Evolutionary conservation across 1,140 invertebrate genomes (phyloP).

Genomic region (Triops longicaudatus): DNA sequence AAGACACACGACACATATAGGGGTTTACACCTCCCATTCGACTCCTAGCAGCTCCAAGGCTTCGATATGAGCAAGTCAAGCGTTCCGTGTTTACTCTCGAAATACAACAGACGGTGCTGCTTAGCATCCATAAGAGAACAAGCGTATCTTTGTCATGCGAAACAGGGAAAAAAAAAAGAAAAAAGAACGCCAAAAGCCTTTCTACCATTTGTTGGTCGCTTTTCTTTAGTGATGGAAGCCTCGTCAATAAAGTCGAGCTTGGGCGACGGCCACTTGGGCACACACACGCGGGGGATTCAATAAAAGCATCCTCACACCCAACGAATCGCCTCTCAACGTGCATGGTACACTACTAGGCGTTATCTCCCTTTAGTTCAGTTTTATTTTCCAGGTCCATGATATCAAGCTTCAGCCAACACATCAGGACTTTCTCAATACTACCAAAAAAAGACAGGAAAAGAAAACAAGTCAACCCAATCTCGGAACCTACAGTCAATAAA

Average conservation of each 20-base stretch:
- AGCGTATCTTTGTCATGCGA: background rate
- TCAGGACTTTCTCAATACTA: background rate
- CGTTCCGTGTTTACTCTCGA: background rate
- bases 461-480: conserved; percentile 13
- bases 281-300: background rate
- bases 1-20: background rate
- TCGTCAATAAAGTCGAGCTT: conserved; percentile 15
- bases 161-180: background rate
- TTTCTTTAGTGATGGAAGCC: background rate
- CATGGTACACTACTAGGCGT: background rate
- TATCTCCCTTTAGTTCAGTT: background rate
- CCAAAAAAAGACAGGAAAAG: too few relatives aligned
- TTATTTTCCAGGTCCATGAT: background rate
- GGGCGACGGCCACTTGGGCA: conserved; percentile 8
- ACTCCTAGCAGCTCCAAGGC: background rate
- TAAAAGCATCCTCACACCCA: background rate
- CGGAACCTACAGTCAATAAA: background rate
- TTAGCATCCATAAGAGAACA: background rate
- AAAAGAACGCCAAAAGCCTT: background rate
- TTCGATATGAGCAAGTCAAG: conserved; percentile 2
- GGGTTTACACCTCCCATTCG: background rate
- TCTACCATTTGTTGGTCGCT: background rate
- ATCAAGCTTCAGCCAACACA: background rate
- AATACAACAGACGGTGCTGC: conserved; percentile 11
- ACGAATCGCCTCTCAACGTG: background rate